These are phyloP conservation scores for Cataglyphis albicans DNA, from an alignment of 2,888 invertebrate species.

Conservation along the genomic window DNA sequence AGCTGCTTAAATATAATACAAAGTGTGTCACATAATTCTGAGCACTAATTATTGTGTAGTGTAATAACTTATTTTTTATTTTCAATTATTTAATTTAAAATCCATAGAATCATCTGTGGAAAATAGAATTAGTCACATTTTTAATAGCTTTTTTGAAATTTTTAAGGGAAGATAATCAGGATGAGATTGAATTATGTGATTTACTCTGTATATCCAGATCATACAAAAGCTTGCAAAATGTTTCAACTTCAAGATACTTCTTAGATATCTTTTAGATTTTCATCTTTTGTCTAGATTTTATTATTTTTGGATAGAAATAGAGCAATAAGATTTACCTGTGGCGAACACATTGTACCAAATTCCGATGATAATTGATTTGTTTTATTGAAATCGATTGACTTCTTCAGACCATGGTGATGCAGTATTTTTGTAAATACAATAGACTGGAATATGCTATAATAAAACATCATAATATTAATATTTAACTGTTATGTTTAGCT, in stretches of 20 bases:
- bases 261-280: neutral
- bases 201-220: neutral
- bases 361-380: constrained; percentile 71
- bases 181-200: neutral
- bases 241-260: neutral
- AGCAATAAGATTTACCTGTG: constrained; percentile 75
- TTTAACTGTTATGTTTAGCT: neutral
- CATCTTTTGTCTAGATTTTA: neutral
- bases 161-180: neutral
- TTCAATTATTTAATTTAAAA: neutral
- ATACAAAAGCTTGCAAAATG: neutral
- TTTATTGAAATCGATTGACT: constrained; percentile 77
- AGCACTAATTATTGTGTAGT: neutral
- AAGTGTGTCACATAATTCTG: neutral
- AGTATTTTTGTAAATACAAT: constrained; percentile 83
- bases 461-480: constrained; percentile 25
- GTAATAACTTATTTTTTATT: neutral
- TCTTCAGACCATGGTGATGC: constrained; percentile 78
- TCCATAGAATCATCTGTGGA: neutral
- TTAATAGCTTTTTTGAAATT: neutral
- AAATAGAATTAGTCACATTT: neutral
- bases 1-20: neutral
- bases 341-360: constrained; percentile 82
- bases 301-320: constrained; percentile 4
- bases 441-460: constrained; percentile 81